These are phyloP conservation scores for Lathronympha strigana DNA, from an alignment of 2,888 invertebrate genomes.

Conservation along the genomic window DNA sequence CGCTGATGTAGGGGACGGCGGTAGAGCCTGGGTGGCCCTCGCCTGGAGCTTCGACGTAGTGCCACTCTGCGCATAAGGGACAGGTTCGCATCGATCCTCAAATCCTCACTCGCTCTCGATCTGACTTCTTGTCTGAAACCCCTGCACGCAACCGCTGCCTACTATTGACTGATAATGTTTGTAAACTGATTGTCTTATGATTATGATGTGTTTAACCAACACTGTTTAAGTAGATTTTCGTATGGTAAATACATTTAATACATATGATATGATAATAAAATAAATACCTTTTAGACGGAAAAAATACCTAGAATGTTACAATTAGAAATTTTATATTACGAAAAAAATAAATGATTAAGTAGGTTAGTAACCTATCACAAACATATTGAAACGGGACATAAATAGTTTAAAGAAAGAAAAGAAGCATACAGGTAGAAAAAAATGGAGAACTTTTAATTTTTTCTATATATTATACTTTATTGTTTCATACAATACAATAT, in stretches of 20 bases:
- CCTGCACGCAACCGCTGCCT: constrained; percentile 38
- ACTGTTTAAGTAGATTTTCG: not conserved
- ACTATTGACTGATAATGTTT: constrained; percentile 12
- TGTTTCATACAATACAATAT: constrained; percentile 13
- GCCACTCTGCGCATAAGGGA: constrained; percentile 62
- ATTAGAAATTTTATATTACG: not conserved
- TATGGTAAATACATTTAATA: not conserved
- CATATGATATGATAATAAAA: not conserved
- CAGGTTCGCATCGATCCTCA: constrained; percentile 26
- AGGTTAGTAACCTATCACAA: too few relatives aligned
- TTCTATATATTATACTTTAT: constrained; percentile 20
- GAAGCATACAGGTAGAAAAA: constrained; percentile 1
- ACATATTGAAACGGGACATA: not conserved
- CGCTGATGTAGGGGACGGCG: constrained; percentile 27
- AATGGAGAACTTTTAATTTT: not conserved
- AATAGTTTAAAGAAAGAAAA: too few relatives aligned
- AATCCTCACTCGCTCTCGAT: constrained; percentile 17
- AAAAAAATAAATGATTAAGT: not conserved
- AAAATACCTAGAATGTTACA: not conserved
- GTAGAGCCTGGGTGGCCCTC: constrained; percentile 36
- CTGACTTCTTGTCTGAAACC: constrained; percentile 31
- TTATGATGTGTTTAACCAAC: constrained; percentile 2
- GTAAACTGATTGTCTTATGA: constrained; percentile 6
- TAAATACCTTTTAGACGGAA: not conserved
- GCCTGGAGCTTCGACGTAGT: constrained; percentile 64